These are phyloP conservation scores for Cataglyphis cursor DNA, from an alignment of 2,888 invertebrate species.

Conservation along the genomic window DNA sequence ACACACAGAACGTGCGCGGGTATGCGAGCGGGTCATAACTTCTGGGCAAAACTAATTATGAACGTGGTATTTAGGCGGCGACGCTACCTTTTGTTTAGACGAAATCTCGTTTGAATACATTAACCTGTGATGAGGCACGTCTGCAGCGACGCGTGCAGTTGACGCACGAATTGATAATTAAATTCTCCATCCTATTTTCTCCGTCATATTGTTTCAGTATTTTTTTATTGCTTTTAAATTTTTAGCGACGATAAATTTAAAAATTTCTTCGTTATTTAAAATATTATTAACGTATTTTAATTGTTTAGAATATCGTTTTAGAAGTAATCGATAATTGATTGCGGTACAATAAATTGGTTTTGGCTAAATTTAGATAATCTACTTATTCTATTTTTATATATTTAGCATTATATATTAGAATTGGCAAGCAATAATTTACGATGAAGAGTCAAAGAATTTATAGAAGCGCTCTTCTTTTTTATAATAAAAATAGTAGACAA, in stretches of 20 bases:
- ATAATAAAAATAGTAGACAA: background rate
- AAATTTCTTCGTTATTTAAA: background rate
- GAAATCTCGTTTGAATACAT: constrained; percentile 81
- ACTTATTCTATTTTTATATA: background rate
- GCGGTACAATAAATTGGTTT: background rate
- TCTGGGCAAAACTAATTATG: constrained; percentile 82
- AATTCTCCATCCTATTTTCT: constrained; percentile 12
- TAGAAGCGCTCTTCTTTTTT: background rate
- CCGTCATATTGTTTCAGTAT: background rate
- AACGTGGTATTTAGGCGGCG: constrained; percentile 78
- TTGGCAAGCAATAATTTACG: background rate
- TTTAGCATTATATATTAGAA: background rate
- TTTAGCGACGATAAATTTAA: background rate
- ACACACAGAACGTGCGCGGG: constrained; percentile 53
- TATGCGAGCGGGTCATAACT: constrained; percentile 74
- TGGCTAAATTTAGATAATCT: background rate
- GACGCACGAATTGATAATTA: constrained; percentile 44
- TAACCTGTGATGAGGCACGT: constrained; percentile 63
- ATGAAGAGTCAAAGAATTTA: background rate
- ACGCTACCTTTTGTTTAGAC: constrained; percentile 79
- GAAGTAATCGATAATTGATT: background rate
- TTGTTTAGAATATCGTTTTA: background rate
- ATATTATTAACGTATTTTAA: background rate
- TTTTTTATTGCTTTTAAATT: background rate
- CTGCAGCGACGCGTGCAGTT: constrained; percentile 5